These are phyloP conservation scores for Chlorodrepanis virens DNA, from an alignment of 2,113 vertebrate genomes.

Conservation along the genomic window DNA sequence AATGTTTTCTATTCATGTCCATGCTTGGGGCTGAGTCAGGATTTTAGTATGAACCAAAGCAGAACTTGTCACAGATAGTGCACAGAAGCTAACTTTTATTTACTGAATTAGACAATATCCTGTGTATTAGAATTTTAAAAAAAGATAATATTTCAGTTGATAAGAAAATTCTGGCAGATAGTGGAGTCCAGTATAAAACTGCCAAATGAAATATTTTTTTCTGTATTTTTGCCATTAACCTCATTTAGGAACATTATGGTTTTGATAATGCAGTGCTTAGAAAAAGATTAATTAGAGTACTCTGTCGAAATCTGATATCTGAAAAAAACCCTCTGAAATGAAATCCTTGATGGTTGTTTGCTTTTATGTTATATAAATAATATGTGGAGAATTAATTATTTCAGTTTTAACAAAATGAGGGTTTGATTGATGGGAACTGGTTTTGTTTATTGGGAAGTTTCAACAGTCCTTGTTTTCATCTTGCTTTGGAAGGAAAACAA, in stretches of 20 bases:
- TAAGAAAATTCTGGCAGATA: neutral
- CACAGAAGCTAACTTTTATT: neutral
- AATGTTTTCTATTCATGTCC: neutral
- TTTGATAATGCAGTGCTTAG: neutral
- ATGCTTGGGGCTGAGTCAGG: neutral
- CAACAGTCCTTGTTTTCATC: neutral
- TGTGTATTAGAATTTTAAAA: neutral
- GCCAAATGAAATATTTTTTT: neutral
- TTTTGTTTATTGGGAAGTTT: slow-evolving; percentile 13
- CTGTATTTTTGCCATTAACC: neutral
- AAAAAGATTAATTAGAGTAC: neutral
- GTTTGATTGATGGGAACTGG: neutral
- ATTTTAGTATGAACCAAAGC: neutral
- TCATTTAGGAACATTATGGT: neutral
- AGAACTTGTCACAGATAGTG: neutral
- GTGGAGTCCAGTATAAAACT: neutral
- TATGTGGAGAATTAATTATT: neutral
- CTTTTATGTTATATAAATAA: neutral
- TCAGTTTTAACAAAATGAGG: neutral
- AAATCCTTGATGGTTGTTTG: neutral
- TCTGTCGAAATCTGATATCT: neutral
- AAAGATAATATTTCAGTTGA: neutral
- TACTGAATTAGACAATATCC: neutral
- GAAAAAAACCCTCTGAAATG: neutral
- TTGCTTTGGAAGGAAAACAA: neutral